Conservation (phyloP, 2,888 invertebrate species). For the Pterobdella sp. region DNA sequence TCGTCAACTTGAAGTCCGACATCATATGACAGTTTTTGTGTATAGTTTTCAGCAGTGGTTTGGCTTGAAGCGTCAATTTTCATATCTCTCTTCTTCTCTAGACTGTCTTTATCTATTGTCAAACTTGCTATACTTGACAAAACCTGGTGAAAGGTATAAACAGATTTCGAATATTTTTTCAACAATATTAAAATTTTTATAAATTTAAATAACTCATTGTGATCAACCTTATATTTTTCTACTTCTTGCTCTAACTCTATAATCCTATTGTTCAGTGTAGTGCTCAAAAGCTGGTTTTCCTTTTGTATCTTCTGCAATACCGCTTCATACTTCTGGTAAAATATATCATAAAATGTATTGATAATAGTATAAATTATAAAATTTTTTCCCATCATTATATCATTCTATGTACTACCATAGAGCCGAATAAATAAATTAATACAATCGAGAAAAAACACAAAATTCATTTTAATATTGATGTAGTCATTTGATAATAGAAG, state of each 20-base stretch:
- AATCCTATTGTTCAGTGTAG: slow-evolving; percentile 51
- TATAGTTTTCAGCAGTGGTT: not conserved
- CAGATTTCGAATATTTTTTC: not conserved
- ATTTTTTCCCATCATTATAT: too few species aligned
- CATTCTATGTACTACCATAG: too few species aligned
- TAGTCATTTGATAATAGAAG: too few species aligned
- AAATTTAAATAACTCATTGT: not conserved
- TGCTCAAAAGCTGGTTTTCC: slow-evolving; percentile 5
- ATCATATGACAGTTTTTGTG: not conserved
- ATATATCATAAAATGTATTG: too few species aligned
- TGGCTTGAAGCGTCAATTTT: not conserved
- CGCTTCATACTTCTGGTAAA: slow-evolving; percentile 33
- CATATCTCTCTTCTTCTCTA: not conserved
- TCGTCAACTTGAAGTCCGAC: slow-evolving; percentile 2
- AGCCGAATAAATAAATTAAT: too few species aligned
- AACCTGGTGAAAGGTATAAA: not conserved
- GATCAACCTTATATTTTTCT: slow-evolving; percentile 55
- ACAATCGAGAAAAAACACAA: too few species aligned
- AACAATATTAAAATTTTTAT: not conserved
- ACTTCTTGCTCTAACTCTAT: slow-evolving; percentile 55
- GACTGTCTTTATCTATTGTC: not conserved
- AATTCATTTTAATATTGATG: too few species aligned
- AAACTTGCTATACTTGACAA: not conserved
- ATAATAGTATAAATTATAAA: too few species aligned
- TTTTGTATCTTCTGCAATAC: slow-evolving; percentile 7